A percentile compares a stretch with the other conserved stretches of the same genome.
Conservation (phyloP, 37 sponge, comb jelly and placozoan genomes). For the Diacarnus erythraeanus region DNA sequence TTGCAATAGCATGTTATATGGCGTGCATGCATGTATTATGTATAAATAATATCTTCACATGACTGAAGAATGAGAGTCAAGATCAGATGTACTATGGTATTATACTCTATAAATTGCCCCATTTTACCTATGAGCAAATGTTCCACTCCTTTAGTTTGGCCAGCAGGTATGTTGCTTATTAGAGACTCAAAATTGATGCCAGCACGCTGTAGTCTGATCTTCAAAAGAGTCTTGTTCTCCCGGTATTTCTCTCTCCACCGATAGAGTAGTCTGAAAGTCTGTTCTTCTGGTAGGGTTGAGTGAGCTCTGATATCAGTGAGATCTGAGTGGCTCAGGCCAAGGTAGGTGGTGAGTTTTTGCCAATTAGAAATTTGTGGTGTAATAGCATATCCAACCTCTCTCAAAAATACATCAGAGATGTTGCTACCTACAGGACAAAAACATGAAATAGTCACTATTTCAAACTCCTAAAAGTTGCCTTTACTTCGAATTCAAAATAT, state of each 20-base stretch:
- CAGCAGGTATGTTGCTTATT: background rate
- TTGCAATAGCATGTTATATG: too few relatives aligned
- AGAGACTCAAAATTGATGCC: slow-evolving; percentile 4
- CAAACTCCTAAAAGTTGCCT: too few relatives aligned
- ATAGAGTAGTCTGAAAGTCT: slow-evolving; percentile 8
- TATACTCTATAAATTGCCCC: background rate
- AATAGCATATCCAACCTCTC: background rate
- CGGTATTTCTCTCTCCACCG: slow-evolving; percentile 20
- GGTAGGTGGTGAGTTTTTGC: slow-evolving; percentile 1
- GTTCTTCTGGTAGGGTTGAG: slow-evolving; percentile 14
- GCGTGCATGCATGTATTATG: too few relatives aligned
- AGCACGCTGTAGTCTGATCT: slow-evolving; percentile 5
- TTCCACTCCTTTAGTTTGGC: background rate
- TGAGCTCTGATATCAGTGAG: background rate
- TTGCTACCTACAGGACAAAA: background rate
- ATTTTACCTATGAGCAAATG: background rate
- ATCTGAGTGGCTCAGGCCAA: slow-evolving; percentile 10
- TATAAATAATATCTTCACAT: too few relatives aligned
- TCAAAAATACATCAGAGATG: slow-evolving; percentile 4
- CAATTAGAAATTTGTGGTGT: background rate
- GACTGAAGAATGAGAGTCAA: too few relatives aligned
- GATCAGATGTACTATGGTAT: background rate
- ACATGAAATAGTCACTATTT: too few relatives aligned
- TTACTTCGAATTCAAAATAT: too few relatives aligned
- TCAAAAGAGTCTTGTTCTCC: background rate